Base-by-base conservation (phyloP, 2,113 vertebrate species). In the Meleagris gallopavo region DNA sequence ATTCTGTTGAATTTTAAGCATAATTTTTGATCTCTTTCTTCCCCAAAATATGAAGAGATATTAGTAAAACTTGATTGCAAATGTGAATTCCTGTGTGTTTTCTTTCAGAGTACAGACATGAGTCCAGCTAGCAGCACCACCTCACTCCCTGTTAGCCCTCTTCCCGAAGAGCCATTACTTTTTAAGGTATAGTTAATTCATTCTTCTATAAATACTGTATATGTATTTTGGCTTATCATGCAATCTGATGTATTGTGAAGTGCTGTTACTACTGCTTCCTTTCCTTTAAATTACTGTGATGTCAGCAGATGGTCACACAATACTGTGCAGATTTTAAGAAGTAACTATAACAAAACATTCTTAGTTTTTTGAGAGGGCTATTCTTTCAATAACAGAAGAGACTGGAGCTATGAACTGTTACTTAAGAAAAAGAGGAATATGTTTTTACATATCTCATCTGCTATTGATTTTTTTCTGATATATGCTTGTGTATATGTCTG, bases 101-200 rank as follows among this genome's bases (percentile, higher is more conserved):
- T 88, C 78, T 97, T 97, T 70, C 98, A 99, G 99, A 99, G 99
- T 93, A 80, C 98, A 0, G 99, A 99, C 89, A 98, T 98, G 80
- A 99, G 99, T 91, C 99, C 99, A 81, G 98, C 98, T n/a, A 98
- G 98, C 93, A 99, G 99, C 96, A 98, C 98, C 48, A 93, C 98
- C 34, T 99, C 99, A 25, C 98, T 99, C 91, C 99, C 99, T 66
- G 98, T 99, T 70, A 99, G 99, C 94, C 99, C 99, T 57, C 98
- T 98, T 96, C 98, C 98, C 54, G 99, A 99, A 91, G 99, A 98
- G 90, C 98, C 98, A 0, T 90, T 98, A 27, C 98, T 98, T 90
- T 98, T 99, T 83, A 99, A 99, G 99, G 99, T 99, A 99, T 97
- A 79, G 78, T 80, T 82, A n/a, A 77, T 89, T 88, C 6, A 45